Evolutionary conservation across 2,797 vertebrate species (phyloP).

Genomic region (Pangasius krempfi): DNA sequence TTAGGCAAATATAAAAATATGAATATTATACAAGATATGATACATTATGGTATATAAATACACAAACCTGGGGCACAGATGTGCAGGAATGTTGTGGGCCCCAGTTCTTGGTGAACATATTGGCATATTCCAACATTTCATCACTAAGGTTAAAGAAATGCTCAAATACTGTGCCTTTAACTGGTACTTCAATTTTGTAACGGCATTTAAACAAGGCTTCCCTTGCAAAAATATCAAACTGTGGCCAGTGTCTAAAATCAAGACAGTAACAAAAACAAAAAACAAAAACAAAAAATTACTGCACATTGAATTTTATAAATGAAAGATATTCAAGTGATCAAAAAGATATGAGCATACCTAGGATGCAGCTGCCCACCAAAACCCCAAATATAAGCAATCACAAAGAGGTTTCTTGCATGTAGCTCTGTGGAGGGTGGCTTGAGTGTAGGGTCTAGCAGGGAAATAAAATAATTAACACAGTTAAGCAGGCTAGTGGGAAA

Average conservation of each 20-base stretch:
- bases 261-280: neutral
- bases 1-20: slow-evolving; percentile 4
- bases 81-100: slow-evolving; percentile 54
- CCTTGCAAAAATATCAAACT: slow-evolving; percentile 76
- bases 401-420: slow-evolving; percentile 74
- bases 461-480: neutral
- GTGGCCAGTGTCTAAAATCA: slow-evolving; percentile 74
- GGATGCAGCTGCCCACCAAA: slow-evolving; percentile 83
- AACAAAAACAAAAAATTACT: too few species aligned
- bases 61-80: slow-evolving; percentile 76
- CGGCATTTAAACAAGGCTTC: slow-evolving; percentile 67
- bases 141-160: slow-evolving; percentile 71
- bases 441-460: slow-evolving; percentile 36
- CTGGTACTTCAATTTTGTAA: slow-evolving; percentile 72
- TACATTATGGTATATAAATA: neutral
- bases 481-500: neutral
- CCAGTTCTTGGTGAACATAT: slow-evolving; percentile 56
- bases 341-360: slow-evolving; percentile 64
- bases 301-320: neutral
- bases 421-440: slow-evolving; percentile 37
- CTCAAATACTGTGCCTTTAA: slow-evolving; percentile 77
- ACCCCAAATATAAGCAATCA: slow-evolving; percentile 84
- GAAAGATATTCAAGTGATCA: too few species aligned
- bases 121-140: slow-evolving; percentile 60
- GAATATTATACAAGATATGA: neutral